These are phyloP conservation scores for Ophion ellenae DNA, from an alignment of 2,888 invertebrate genomes.

Conservation along the genomic window DNA sequence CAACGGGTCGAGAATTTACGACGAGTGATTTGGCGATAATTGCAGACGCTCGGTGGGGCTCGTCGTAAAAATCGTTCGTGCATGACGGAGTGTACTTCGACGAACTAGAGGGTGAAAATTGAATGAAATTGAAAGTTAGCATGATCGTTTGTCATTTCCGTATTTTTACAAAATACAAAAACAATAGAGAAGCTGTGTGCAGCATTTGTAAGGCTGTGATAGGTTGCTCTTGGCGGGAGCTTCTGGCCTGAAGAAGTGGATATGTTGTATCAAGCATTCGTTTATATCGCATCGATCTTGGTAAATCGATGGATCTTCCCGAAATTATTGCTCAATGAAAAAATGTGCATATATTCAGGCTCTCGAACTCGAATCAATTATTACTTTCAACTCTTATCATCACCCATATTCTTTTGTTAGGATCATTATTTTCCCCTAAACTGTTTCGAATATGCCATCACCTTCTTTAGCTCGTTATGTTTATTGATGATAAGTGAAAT, in stretches of 20 bases:
- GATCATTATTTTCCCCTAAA: neutral
- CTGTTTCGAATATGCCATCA: neutral
- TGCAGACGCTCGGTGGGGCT: conserved; percentile 1
- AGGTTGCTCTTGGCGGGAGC: neutral
- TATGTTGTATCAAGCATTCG: conserved; percentile 28
- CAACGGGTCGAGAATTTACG: conserved; percentile 38
- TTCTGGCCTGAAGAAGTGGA: conserved; percentile 44
- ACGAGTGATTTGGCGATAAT: conserved; percentile 44
- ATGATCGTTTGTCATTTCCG: neutral
- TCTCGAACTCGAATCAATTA: neutral
- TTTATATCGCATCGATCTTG: conserved; percentile 49
- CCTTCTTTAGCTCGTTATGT: too few relatives aligned
- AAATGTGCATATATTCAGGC: neutral
- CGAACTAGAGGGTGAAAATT: neutral
- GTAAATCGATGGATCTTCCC: conserved; percentile 3
- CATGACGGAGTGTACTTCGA: neutral
- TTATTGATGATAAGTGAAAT: neutral
- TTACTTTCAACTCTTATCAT: neutral
- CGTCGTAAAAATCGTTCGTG: conserved; percentile 34
- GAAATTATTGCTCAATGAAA: conserved; percentile 41
- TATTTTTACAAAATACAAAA: too few relatives aligned
- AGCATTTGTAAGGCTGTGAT: neutral
- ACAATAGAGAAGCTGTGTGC: neutral
- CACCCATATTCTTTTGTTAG: neutral
- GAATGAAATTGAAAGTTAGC: neutral